Evolutionary conservation across 1,140 invertebrate genomes (phyloP), one percentile per base, ranked within the genome.

Genomic region (Mizuhopecten yessoensis): DNA sequence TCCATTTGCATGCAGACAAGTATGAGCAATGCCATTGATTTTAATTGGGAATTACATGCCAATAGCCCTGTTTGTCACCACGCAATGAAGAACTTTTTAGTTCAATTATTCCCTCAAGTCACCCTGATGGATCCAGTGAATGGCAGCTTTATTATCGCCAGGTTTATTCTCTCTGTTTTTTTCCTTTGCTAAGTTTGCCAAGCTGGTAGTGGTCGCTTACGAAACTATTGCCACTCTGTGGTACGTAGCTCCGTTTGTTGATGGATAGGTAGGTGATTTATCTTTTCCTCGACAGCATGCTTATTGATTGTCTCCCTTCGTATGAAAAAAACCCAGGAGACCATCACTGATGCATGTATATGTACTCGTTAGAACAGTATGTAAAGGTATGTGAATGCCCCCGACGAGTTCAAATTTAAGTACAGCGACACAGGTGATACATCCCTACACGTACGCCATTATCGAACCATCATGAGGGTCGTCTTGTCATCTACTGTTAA

Each of bases 261-360:
- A 75, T 75, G 57, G n/a, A 75, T 75, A 49, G 57, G 57, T 75
- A 23, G 17, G 29, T 11, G 23, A 75, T 75, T 75, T 11, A 75
- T 75, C 57, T 75, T 75, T 29, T 17, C n/a, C 23, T 0, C 29
- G 57, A 75, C 57, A 75, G 57, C 57, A 17, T 49, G 45, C 11
- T 49, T 49, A 49, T 75, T 75, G 57, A 75, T 75, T 75, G 29
- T 75, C 57, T n/a, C 57, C 57, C 57, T 75, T 75, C 29, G 57
- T 29, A 75, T 29, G n/a, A 29, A 29, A 75, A 75, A 75, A 75
- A n/a, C 5, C 13, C 23, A 23, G 11, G 57, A n/a, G n/a, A 29
- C 57, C 57, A 75, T 75, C 57, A 75, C 57, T 75, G 57, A 75
- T 75, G 11, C 57, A 75, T 75, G 57, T 75, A 7, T 75, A 5